A percentile compares a stretch with the other conserved stretches of the same genome.
phyloP scores from a whole-genome alignment of 35 echinoderm and acorn worm genomes.

The Hemicentrotus pulcherrimus region DNA sequence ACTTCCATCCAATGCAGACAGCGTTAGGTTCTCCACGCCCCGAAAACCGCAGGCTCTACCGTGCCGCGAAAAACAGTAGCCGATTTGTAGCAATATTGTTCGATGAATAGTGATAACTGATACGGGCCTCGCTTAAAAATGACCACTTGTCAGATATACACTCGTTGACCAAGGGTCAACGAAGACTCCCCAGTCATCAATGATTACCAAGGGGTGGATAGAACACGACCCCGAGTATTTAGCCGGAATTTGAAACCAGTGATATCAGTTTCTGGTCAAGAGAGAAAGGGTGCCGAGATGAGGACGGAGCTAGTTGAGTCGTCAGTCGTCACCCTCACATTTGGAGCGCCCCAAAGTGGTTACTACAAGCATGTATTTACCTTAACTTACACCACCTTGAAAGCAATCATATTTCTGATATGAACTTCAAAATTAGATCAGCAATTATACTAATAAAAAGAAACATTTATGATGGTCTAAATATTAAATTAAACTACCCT shows the following conservation, averaged over 20 bases:
- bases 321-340: background rate
- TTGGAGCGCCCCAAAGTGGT: background rate
- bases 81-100: background rate
- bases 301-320: background rate
- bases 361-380: background rate
- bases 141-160: background rate
- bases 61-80: background rate
- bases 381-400: background rate
- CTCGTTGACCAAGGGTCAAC: background rate
- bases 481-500: background rate
- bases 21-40: background rate
- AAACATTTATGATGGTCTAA: background rate
- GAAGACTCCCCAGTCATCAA: background rate
- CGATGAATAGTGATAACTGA: constrained; percentile 12
- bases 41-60: background rate
- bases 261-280: background rate
- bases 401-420: too few relatives aligned
- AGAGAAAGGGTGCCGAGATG: background rate
- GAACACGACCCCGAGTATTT: background rate
- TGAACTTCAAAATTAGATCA: background rate
- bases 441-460: background rate
- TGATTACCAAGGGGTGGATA: background rate
- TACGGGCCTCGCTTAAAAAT: background rate
- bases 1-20: background rate
- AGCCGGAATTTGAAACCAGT: background rate